Percentiles rank a stretch among this genome's conserved stretches.
phyloP scores from a whole-genome alignment of 1,140 invertebrate species.

The Camponotus vicinus region DNA sequence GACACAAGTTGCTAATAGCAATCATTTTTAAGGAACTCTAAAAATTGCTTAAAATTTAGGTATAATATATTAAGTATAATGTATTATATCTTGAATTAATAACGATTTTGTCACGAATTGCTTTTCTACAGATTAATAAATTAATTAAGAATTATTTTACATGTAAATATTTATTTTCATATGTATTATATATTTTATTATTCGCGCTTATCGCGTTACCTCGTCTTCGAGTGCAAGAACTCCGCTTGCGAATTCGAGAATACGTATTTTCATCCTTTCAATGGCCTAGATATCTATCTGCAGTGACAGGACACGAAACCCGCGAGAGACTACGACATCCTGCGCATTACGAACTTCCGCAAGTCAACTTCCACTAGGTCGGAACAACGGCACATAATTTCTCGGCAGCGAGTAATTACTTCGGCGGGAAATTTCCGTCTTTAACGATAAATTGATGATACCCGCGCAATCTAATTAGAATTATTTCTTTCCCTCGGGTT shows the following conservation, averaged over 20 bases:
- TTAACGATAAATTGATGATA: constrained; percentile 71
- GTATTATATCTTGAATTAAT: background rate
- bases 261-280: constrained; percentile 45
- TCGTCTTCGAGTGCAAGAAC: background rate
- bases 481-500: constrained; percentile 27
- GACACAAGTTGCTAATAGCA: constrained; percentile 32
- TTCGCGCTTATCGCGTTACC: background rate
- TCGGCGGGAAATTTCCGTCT: constrained; percentile 68
- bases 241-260: constrained; percentile 27
- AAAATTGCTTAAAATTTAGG: constrained; percentile 16
- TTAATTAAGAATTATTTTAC: too few relatives aligned
- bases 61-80: background rate
- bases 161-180: background rate
- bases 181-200: background rate
- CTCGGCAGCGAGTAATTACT: constrained; percentile 66
- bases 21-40: background rate
- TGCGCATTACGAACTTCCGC: constrained; percentile 55
- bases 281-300: constrained; percentile 50
- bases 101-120: background rate
- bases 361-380: constrained; percentile 51
- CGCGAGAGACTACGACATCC: constrained; percentile 53
- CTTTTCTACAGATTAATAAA: background rate
- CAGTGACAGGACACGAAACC: background rate
- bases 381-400: constrained; percentile 69
- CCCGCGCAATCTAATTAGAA: constrained; percentile 66